These are phyloP conservation scores for Paguma larvata DNA, from an alignment of 2,797 vertebrate genomes.

Conservation along the genomic window DNA sequence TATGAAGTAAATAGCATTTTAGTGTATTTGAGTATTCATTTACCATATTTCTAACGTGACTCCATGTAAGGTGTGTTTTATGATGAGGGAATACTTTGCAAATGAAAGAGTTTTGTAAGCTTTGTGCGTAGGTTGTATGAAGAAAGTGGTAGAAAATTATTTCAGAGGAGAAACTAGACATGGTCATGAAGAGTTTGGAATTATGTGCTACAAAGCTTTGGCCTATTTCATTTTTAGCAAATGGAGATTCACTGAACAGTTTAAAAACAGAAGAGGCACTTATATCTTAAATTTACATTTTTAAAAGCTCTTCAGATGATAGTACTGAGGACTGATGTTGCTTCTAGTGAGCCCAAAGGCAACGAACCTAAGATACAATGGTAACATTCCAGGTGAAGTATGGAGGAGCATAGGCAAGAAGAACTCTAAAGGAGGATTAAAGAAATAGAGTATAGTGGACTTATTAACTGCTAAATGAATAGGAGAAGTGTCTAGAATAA, in stretches of 20 bases:
- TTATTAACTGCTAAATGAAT: neutral
- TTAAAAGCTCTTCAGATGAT: neutral
- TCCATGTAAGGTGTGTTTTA: neutral
- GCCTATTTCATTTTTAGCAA: neutral
- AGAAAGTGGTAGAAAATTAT: neutral
- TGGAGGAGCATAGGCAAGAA: neutral
- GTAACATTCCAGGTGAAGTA: neutral
- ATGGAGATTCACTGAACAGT: neutral
- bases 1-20: neutral
- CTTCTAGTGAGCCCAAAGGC: neutral
- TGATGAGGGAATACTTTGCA: neutral
- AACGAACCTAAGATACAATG: neutral
- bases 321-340: neutral
- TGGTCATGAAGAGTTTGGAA: neutral
- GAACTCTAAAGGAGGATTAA: neutral
- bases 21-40: neutral
- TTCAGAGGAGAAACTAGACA: conserved; percentile 8
- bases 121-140: neutral
- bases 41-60: neutral
- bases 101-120: neutral
- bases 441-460: neutral
- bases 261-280: neutral
- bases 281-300: neutral
- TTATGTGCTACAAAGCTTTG: neutral
- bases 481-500: neutral